phyloP scores from a whole-genome alignment of 2,888 invertebrate genomes.

The Oeneis ivallda region DNA sequence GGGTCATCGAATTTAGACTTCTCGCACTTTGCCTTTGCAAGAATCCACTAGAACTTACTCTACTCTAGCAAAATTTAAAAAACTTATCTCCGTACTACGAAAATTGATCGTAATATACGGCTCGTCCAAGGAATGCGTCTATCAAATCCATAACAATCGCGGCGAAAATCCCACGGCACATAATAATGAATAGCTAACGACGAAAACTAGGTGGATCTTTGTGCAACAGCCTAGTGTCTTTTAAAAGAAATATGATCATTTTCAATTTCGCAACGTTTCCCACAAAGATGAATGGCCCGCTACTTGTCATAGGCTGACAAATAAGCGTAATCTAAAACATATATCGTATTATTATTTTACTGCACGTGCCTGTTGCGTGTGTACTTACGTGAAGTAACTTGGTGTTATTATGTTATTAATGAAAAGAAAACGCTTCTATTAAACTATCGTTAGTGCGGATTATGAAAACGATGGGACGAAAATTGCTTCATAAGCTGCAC shows the following conservation, averaged over 20 bases:
- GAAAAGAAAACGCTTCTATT: constrained; percentile 42
- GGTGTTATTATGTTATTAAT: constrained; percentile 53
- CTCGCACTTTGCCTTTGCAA: background rate
- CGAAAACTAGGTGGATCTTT: constrained; percentile 82
- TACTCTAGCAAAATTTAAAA: background rate
- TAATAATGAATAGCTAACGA: constrained; percentile 79
- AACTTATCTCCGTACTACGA: constrained; percentile 3
- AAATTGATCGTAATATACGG: constrained; percentile 27
- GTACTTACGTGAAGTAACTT: constrained; percentile 55
- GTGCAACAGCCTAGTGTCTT: constrained; percentile 78
- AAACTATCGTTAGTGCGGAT: constrained; percentile 37
- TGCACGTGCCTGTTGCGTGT: constrained; percentile 44
- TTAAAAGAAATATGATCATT: constrained; percentile 82
- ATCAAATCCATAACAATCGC: constrained; percentile 73
- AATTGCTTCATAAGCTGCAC: constrained; percentile 3
- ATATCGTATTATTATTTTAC: constrained; percentile 54
- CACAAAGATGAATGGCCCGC: constrained; percentile 73
- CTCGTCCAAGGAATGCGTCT: constrained; percentile 68
- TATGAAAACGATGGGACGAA: constrained; percentile 11
- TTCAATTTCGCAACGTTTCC: constrained; percentile 80
- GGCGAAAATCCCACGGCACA: constrained; percentile 77
- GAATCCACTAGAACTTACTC: background rate
- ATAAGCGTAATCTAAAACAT: constrained; percentile 78
- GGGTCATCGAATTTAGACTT: too few relatives aligned
- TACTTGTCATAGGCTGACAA: constrained; percentile 63